Evolutionary conservation across 2,113 vertebrate genomes (phyloP).

Genomic region (Rhadina sibilatrix): DNA sequence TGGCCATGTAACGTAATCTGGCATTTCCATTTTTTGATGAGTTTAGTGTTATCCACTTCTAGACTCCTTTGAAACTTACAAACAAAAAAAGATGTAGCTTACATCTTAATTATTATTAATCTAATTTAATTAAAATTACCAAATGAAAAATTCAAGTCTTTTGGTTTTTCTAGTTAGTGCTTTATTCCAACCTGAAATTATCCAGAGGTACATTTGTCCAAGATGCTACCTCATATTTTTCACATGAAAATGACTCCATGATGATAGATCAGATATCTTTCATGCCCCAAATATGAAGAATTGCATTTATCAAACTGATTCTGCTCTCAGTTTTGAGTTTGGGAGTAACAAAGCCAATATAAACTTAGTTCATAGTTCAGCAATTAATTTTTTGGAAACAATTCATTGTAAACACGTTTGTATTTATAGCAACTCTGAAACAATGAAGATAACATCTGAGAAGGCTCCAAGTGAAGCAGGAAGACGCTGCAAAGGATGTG

Average conservation of each 20-base stretch:
- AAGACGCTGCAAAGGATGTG: constrained; percentile 49
- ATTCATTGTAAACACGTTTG: constrained; percentile 15
- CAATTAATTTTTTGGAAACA: constrained; percentile 53
- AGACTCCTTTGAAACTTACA: not conserved
- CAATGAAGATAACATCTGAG: constrained; percentile 65
- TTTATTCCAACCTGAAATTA: not conserved
- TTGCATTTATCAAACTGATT: not conserved
- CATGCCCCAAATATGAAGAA: not conserved
- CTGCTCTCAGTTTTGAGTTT: not conserved
- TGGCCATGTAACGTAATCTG: not conserved
- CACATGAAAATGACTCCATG: not conserved
- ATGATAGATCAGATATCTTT: not conserved
- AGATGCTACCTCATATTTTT: not conserved
- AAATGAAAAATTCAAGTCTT: not conserved
- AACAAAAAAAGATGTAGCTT: not conserved
- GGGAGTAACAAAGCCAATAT: not conserved
- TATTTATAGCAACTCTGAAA: constrained; percentile 58
- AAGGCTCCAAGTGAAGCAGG: constrained; percentile 56
- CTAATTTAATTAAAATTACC: not conserved
- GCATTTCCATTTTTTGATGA: not conserved
- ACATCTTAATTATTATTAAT: not conserved
- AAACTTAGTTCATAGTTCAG: constrained; percentile 28
- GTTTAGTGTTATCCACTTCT: not conserved
- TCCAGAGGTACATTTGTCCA: not conserved
- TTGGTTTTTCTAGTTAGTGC: not conserved